Base-by-base conservation (phyloP, 2,113 vertebrate species). In the Crotalus horridus region DNA sequence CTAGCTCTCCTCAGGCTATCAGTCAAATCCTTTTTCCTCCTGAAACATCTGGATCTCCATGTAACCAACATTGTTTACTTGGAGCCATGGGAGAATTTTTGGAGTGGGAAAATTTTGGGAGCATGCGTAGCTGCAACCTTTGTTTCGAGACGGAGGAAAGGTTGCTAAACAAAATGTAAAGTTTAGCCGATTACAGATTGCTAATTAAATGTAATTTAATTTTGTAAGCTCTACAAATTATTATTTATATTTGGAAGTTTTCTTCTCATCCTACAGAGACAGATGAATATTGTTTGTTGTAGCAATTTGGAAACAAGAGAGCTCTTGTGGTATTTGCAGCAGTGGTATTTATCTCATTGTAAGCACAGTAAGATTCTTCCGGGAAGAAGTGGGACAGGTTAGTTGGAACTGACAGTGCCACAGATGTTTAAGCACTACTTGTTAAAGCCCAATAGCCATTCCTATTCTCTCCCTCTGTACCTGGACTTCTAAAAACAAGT, bases 61-160 rank as follows among this genome's bases (percentile, higher is more conserved):
- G 91, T 56, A 0, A 94, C 92, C 54, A 0, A 33, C 90, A 59
- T 93, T 94, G 93, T 94, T 95, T 94, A 93, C 89, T 96, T 93
- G 93, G 0, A 90, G 85, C 94, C 53, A 69, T 96, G 97, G 95
- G 95, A 97, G 91, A 74, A 92, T 54, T 93, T 89, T 90, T 94
- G 94, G 91, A 69, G 64, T 96, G 97, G 95, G 95, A 97, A 91
- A 74, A 92, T 54, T 94, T 89, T 90, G 94, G 94, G 90, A 93
- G 93, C 93, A 89, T 59, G 94, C 4, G 43, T 85, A 85, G 92
- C 10, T 91, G 55, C 24, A 12, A 20, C 39, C 33, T 69, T 59
- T 48, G 24, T 20, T 87, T 43, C 9, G 39, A 33, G 86, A 56
- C 26, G 13, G 24, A 81, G 61, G 46, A 26, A 89, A 89, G 86